phyloP scores from a whole-genome alignment of 2,113 vertebrate species.

The Zapus hudsonius region DNA sequence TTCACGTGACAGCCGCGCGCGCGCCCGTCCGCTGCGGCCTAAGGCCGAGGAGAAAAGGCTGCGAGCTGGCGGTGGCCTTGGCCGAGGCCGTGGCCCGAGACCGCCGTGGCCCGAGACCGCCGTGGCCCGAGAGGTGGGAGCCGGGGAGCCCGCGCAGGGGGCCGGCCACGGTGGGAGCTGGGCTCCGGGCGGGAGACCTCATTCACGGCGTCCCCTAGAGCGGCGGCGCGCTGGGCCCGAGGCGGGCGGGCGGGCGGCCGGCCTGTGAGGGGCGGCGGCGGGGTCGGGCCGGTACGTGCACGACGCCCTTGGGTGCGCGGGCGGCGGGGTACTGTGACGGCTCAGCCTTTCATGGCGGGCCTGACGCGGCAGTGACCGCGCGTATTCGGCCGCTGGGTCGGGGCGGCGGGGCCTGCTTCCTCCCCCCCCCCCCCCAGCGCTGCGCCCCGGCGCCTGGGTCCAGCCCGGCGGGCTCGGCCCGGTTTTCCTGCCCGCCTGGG shows the following conservation, averaged over 20 bases:
- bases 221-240: not conserved
- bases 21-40: constrained; percentile 68
- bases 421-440: too few relatives aligned
- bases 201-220: not conserved
- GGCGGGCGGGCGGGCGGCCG: not conserved
- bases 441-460: not conserved
- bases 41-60: constrained; percentile 62
- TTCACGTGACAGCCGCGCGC: constrained; percentile 70
- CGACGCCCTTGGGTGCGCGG: constrained; percentile 66
- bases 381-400: too few relatives aligned
- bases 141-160: not conserved
- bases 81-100: constrained; percentile 7
- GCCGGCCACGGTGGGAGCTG: not conserved
- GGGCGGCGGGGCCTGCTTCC: too few relatives aligned
- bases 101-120: too few relatives aligned
- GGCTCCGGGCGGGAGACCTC: not conserved
- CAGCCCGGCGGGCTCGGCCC: too few relatives aligned
- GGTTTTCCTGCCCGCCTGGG: not conserved
- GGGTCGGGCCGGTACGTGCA: constrained; percentile 71
- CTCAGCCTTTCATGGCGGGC: too few relatives aligned
- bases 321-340: not conserved
- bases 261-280: constrained; percentile 58
- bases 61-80: constrained; percentile 26
- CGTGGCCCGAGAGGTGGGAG: constrained; percentile 68
- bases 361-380: too few relatives aligned